Evolutionary conservation across 2,113 vertebrate genomes (phyloP).

Genomic region (Zosterops pallidus): DNA sequence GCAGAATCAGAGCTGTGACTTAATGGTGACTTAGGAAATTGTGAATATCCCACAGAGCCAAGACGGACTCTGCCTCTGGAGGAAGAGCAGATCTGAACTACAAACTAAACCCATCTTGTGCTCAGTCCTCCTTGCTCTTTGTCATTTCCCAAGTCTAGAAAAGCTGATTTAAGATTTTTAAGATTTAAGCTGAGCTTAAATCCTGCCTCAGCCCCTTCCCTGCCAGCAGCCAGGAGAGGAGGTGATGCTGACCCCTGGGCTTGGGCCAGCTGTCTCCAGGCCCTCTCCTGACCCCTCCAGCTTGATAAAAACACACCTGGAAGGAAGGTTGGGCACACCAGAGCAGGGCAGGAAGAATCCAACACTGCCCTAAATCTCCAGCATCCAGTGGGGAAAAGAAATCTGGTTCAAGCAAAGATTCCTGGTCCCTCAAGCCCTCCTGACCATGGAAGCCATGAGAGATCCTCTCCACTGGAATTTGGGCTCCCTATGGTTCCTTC

Average conservation of each 20-base stretch:
- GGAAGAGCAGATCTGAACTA: background rate
- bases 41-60: fast-evolving
- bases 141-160: background rate
- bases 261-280: background rate
- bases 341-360: background rate
- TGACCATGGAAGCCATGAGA: background rate
- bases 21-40: fast-evolving
- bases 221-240: background rate
- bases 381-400: background rate
- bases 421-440: background rate
- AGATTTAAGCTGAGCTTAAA: background rate
- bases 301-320: fast-evolving
- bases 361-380: background rate
- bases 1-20: background rate
- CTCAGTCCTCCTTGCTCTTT: fast-evolving
- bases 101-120: background rate
- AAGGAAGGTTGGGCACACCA: background rate
- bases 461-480: background rate
- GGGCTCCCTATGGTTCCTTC: background rate
- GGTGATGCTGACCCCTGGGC: fast-evolving
- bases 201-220: background rate
- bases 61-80: background rate
- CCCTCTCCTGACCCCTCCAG: background rate
- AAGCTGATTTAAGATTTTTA: background rate
- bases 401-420: background rate